These are phyloP conservation scores for Babyrousa celebensis DNA, from an alignment of 2,797 vertebrate species.

Conservation along the genomic window DNA sequence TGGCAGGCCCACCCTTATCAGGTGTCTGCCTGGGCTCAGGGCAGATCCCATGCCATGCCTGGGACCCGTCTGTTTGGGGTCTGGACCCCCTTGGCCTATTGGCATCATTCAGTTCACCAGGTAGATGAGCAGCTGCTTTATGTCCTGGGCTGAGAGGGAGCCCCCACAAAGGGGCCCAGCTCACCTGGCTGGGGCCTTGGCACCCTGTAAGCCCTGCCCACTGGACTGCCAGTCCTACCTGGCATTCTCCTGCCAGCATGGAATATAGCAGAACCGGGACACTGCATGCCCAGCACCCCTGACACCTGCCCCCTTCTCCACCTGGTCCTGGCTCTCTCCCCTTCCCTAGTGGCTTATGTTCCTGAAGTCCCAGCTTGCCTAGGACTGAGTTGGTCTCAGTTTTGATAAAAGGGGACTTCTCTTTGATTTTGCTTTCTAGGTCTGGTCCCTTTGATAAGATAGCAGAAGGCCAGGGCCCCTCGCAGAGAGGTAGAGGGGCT, in stretches of 20 bases:
- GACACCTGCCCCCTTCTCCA: not conserved
- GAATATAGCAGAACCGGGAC: not conserved
- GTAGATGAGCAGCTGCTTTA: not conserved
- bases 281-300: not conserved
- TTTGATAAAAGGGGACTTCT: slow-evolving; percentile 1
- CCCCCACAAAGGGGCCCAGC: not conserved
- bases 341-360: not conserved
- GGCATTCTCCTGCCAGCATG: not conserved
- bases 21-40: not conserved
- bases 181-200: not conserved
- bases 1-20: not conserved
- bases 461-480: not conserved
- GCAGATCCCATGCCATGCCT: not conserved
- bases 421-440: not conserved
- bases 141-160: not conserved
- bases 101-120: no score
- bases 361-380: not conserved
- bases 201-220: not conserved
- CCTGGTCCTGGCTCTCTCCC: not conserved
- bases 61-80: not conserved
- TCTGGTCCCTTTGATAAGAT: not conserved
- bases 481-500: not conserved
- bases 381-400: not conserved
- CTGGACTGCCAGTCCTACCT: not conserved
- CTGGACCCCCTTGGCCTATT: not conserved